A percentile compares a stretch with the other conserved stretches of the same genome.
Conservation (phyloP, 2,113 vertebrate genomes). For the Apteryx mantelli region DNA sequence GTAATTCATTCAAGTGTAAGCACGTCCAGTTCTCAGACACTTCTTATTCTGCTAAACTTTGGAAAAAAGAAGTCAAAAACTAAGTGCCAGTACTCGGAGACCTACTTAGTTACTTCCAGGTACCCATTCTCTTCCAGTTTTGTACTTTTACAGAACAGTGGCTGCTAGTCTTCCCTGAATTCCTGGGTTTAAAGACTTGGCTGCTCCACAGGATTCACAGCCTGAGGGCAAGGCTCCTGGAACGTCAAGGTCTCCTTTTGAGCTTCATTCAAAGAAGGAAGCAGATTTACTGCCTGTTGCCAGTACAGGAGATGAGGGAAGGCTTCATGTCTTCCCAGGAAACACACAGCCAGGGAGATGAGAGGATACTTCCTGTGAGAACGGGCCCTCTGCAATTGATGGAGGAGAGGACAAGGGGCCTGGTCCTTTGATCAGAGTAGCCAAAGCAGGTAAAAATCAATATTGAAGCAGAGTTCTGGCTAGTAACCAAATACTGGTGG, state of each 20-base stretch:
- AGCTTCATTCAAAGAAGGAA: not conserved
- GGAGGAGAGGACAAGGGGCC: not conserved
- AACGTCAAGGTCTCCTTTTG: not conserved
- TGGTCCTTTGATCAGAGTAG: not conserved
- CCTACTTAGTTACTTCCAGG: not conserved
- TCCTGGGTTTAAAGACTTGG: not conserved
- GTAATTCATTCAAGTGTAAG: not conserved
- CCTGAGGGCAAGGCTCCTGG: not conserved
- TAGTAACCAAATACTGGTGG: not conserved
- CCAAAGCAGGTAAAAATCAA: not conserved
- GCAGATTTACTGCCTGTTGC: not conserved
- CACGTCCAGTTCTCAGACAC: not conserved
- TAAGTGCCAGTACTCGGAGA: not conserved
- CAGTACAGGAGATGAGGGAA: not conserved
- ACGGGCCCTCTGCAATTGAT: not conserved
- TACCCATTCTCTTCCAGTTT: not conserved
- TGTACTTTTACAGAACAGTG: not conserved
- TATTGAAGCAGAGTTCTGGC: not conserved
- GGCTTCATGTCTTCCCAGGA: fast-evolving
- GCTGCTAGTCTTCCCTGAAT: not conserved
- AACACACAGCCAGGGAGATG: not conserved
- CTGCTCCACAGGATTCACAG: not conserved
- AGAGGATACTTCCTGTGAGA: not conserved
- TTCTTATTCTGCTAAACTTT: not conserved
- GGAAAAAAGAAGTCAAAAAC: not conserved